Evolutionary conservation across 2,797 vertebrate species (phyloP).

Genomic region (Lacerta bilineata): DNA sequence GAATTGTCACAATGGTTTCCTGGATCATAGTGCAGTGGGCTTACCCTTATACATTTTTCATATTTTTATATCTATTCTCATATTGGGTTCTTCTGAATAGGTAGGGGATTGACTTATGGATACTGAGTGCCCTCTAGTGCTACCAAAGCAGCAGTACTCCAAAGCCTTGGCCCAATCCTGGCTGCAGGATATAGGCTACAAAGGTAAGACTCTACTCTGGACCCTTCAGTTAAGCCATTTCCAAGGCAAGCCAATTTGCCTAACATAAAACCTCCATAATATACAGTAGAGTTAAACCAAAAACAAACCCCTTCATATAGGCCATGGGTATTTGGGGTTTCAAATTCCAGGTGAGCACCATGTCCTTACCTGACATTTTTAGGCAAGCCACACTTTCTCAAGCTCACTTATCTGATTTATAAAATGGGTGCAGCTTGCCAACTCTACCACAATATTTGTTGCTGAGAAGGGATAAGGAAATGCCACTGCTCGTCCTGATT

Average conservation of each 20-base stretch:
- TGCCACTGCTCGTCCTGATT: background rate
- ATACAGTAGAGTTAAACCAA: background rate
- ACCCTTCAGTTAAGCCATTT: background rate
- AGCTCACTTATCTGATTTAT: background rate
- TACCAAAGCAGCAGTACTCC: background rate
- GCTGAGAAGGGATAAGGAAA: background rate
- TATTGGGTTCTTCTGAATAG: background rate
- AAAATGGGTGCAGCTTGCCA: background rate
- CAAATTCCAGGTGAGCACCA: slow-evolving; percentile 1
- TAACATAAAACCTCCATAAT: background rate
- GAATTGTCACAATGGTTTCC: background rate
- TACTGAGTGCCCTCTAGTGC: slow-evolving; percentile 38
- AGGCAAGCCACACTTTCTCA: background rate
- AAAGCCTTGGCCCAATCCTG: slow-evolving; percentile 22
- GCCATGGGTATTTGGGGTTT: background rate
- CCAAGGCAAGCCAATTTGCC: background rate
- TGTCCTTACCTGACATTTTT: background rate
- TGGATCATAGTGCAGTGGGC: background rate
- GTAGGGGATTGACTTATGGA: background rate
- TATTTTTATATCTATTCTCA: slow-evolving; percentile 16
- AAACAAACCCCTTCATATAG: background rate
- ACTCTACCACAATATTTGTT: background rate
- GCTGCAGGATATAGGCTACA: background rate
- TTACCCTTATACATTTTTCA: background rate
- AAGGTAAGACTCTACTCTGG: background rate